Evolutionary conservation across 2,888 invertebrate species (phyloP), one percentile per base, ranked within the genome.

Genomic region (Heliconius sara): DNA sequence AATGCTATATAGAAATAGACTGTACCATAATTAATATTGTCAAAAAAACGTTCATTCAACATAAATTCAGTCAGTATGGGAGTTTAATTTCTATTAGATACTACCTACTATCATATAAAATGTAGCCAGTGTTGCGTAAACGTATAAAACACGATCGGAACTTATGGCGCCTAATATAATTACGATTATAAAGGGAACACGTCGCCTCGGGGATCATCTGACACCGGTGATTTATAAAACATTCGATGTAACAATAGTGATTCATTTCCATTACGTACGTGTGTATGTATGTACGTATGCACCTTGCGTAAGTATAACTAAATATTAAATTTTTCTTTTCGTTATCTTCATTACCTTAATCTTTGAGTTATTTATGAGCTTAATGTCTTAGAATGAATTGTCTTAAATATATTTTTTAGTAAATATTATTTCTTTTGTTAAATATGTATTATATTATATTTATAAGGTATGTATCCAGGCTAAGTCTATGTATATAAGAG

Each of bases 121-220:
- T 76, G 67, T 76, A 57, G 34, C 13, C 43, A 76, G 57, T 84
- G 89, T 92, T 92, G 88, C 89, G 92, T 86, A 92, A 92, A 87
- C 79, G 85, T 87, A 88, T 88, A 88, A 52, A 52, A 87, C 86
- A 85, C 86, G 88, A 87, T 86, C 86, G 85, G 87, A 88, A 85
- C 84, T 87, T 34, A 72, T 77, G 74, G 65, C 80, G 86, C 84
- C 84, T 83, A 82, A 85, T 84, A 81, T 85, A 85, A 86, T 86
- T 86, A 87, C 89, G 10, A 39, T 39, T 73, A 70, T 70, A 39
- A 88, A 89, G 90, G 89, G 87, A 91, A 90, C 86, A 87, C 87
- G 89, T 88, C 89, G 91, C 91, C 91, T 83, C 87, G 76, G 89
- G 91, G 89, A 78, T 85, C 85, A 83, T 84, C 86, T 88, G 90